Evolutionary conservation across 2,888 invertebrate genomes (phyloP).

Genomic region (Teleiodes luculella): DNA sequence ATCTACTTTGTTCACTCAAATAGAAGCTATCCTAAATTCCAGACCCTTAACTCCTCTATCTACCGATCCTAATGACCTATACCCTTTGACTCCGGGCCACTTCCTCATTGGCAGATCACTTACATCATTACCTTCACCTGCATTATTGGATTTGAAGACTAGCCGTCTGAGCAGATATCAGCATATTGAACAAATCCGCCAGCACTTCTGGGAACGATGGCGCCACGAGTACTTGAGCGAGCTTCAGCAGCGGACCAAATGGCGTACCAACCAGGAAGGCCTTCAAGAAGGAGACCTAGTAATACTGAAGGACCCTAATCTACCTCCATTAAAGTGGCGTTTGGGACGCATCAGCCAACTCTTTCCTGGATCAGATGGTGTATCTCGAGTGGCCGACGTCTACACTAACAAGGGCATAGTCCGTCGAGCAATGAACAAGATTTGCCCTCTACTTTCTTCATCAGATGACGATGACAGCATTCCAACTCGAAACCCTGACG

Average conservation of each 20-base stretch:
- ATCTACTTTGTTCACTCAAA: background rate
- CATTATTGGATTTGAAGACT: background rate
- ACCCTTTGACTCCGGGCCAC: background rate
- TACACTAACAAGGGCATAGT: background rate
- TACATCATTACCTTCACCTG: background rate
- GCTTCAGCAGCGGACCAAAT: slow-evolving; percentile 20
- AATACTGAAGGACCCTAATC: slow-evolving; percentile 12
- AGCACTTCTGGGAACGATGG: slow-evolving; percentile 23
- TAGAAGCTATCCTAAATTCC: background rate
- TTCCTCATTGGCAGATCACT: slow-evolving; percentile 14
- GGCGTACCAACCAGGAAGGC: slow-evolving; percentile 4
- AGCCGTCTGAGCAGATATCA: slow-evolving; percentile 12
- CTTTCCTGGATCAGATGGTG: slow-evolving; percentile 19
- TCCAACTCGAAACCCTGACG: too few species aligned
- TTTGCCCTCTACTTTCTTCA: too few species aligned
- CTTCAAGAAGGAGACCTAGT: slow-evolving; percentile 1
- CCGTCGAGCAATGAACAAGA: too few species aligned
- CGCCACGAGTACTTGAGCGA: slow-evolving; percentile 19
- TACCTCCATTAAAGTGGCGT: slow-evolving; percentile 22
- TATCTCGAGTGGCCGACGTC: slow-evolving; percentile 17
- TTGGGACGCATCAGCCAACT: slow-evolving; percentile 19
- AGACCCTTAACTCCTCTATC: background rate
- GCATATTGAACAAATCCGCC: slow-evolving; percentile 11
- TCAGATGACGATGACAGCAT: too few species aligned
- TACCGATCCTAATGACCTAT: background rate